Base-by-base conservation (phyloP, 2,888 invertebrate genomes). In the Crepidodera aurea region DNA sequence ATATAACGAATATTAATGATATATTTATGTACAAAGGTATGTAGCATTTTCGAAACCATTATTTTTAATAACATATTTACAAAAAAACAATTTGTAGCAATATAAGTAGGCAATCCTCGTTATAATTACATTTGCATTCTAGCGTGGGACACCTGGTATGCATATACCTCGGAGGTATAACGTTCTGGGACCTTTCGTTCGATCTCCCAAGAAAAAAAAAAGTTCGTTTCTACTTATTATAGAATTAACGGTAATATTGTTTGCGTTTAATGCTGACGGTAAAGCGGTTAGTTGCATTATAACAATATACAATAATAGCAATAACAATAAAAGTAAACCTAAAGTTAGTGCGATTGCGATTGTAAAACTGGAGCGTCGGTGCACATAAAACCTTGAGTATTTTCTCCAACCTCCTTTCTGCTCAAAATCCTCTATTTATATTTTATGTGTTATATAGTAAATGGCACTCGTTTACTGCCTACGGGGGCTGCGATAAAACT, bases 181-280 rank as follows among this genome's bases (percentile, higher is more conserved):
- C 25, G 46, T 46, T 42, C 42, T 18, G n/a, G 25, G 19, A 46
- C 25, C 18, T 42, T 42, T 42, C 18, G 18, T 42, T 42, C 42
- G 42, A 15, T 42, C 15, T 10, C 7, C 12, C 5, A 46, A 46
- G 8, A 46, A 25, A 46, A 46, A 3, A 46, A 25, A 25, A 22
- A 13, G 22, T 25, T 25, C 25, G 13, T 46, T 46, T 46, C 46
- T 25, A 16, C 25, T 12, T 25, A n/a, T n/a, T n/a, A 12, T 19
- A 25, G 46, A 46, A 46, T 46, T 22, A 46, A 46, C 46, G 46
- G 46, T 46, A 46, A 46, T 46, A 22, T 25, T 12, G 10, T 46
- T 46, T 46, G n/a, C 25, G 8, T 46, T 46, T 46, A 46, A 46
- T 46, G 25, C 42, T 42, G 18, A 42, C 16, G 42, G 42, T 42